Evolutionary conservation across 2,888 invertebrate genomes (phyloP), one percentile per base, ranked within the genome.

Genomic region (Xanthorhoe designata): DNA sequence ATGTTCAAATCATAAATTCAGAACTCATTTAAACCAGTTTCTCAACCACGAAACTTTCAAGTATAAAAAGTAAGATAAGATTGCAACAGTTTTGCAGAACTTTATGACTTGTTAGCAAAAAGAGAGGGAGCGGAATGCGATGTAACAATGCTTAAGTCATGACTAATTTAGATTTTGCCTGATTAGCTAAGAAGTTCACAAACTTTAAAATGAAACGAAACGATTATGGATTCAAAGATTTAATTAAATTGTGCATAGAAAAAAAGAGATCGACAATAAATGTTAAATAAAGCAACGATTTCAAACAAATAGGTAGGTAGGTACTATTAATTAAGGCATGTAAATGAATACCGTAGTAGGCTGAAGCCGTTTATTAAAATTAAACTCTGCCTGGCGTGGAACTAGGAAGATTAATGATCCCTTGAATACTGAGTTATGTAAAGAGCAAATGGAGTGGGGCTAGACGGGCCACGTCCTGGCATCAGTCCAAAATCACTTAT

Each of bases 341-440:
- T 88, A 88, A 90, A 90, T 91, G 84, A 89, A 90, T 91, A 86
- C 84, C 79, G 77, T 82, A 82, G 85, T 86, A 84, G 84, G 85
- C 80, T 84, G 82, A 86, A 88, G 85, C 87, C 90, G 91, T 92
- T 92, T 91, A 92, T 92, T 92, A 91, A 92, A 91, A 92, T 92
- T 90, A 90, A 92, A 91, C 85, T 89, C 87, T 85, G 86, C 83
- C 86, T 91, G 89, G 90, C 90, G 86, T 89, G 87, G 88, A 89
- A 90, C 91, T 91, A 91, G 89, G 88, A 90, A 93, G 92, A 93
- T 92, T 92, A 92, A 93, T 90, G 91, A 90, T 90, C 89, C 87
- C 88, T 88, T 89, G 91, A 90, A 92, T 88, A 89, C 91, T 85
- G 86, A 92, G 91, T 91, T 92, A 92, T 91, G 92, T 91, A 91